phyloP scores from a whole-genome alignment of 2,888 invertebrate species.

The Drosophila atripex region DNA sequence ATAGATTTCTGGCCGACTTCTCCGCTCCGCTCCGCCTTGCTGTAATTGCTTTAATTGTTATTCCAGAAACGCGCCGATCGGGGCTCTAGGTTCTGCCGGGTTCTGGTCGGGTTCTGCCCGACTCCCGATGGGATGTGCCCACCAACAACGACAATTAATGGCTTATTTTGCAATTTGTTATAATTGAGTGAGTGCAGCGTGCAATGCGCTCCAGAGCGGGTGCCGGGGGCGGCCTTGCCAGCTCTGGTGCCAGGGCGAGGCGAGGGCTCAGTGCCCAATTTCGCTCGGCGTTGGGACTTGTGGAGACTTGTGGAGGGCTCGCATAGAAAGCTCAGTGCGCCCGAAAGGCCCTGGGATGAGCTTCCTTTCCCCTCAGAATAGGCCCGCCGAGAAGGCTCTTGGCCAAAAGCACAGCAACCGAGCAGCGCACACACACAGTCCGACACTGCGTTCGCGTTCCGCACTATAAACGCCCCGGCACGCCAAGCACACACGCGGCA shows the following conservation, averaged over 20 bases:
- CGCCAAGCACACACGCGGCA: conserved; percentile 57
- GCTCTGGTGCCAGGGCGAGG: not conserved
- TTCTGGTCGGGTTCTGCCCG: conserved; percentile 15
- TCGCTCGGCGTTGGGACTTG: no score
- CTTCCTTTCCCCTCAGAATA: not conserved
- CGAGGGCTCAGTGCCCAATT: no score
- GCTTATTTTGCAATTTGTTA: conserved; percentile 50
- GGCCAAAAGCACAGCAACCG: not conserved
- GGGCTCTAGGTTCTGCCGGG: not conserved
- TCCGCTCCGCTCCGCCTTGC: conserved; percentile 3
- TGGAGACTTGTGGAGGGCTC: no score
- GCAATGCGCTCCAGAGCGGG: conserved; percentile 32
- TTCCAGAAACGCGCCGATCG: conserved; percentile 62
- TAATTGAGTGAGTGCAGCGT: conserved; percentile 59
- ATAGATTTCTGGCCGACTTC: conserved; percentile 24
- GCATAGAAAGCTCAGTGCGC: no score
- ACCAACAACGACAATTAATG: conserved; percentile 50
- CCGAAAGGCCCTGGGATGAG: not conserved
- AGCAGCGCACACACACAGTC: conserved; percentile 17
- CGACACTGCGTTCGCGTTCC: conserved; percentile 58
- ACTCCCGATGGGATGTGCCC: conserved; percentile 56
- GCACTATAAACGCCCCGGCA: conserved; percentile 73
- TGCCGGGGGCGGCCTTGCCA: conserved; percentile 1
- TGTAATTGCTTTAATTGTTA: conserved; percentile 64
- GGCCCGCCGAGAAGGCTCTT: not conserved